Percentiles rank a stretch among this genome's conserved stretches.
Evolutionary conservation across 2,797 vertebrate genomes (phyloP).

Genomic region (Picus viridis): DNA sequence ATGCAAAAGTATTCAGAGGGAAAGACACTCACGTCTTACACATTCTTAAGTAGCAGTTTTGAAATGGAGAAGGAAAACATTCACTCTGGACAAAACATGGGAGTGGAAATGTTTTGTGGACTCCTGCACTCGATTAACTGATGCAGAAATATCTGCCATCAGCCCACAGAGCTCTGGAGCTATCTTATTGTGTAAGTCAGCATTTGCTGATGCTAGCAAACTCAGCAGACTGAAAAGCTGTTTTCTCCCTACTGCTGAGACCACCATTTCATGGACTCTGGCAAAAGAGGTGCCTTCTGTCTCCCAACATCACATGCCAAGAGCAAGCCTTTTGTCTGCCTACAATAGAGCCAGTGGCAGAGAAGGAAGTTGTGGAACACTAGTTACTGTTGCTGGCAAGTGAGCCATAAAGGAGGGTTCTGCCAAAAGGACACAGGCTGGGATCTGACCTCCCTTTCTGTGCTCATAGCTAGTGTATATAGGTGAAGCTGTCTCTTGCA

Average conservation of each 20-base stretch:
- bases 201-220: slow-evolving; percentile 37
- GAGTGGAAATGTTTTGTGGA: not conserved
- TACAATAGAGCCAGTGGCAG: not conserved
- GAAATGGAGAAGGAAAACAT: not conserved
- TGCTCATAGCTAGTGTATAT: not conserved
- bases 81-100: not conserved
- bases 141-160: slow-evolving; percentile 5
- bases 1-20: not conserved
- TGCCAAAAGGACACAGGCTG: slow-evolving; percentile 23
- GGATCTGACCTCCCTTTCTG: slow-evolving; percentile 26
- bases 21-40: not conserved
- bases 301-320: slow-evolving; percentile 18
- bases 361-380: slow-evolving; percentile 34
- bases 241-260: slow-evolving; percentile 53
- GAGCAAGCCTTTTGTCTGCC: slow-evolving; percentile 46
- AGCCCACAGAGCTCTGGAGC: not conserved
- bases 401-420: not conserved
- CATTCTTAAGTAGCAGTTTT: not conserved
- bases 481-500: not conserved
- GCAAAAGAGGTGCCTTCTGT: slow-evolving; percentile 57
- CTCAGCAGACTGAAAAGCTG: not conserved
- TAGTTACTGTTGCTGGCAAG: slow-evolving; percentile 27
- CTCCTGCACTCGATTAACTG: not conserved
- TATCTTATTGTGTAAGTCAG: not conserved
- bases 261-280: slow-evolving; percentile 13